Base-by-base conservation (phyloP, 2,888 invertebrate genomes). In the Plagodis pulveraria region DNA sequence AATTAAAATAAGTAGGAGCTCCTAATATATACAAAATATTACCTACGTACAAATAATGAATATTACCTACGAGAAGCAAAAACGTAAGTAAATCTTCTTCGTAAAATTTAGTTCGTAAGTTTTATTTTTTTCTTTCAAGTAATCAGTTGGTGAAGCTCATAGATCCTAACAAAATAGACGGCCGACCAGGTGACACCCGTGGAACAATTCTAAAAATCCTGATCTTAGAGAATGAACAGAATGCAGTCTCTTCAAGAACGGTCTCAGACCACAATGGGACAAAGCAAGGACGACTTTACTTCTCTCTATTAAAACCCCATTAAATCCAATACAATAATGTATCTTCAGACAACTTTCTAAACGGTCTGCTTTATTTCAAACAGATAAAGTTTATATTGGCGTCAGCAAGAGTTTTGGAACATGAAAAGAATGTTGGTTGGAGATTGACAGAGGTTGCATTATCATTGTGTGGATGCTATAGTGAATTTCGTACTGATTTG, bases 211-310 rank as follows among this genome's bases (percentile, higher is more conserved):
- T 47, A 7, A 51, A 52, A 48, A 46, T 75, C 77, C 76, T 77
- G 77, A 72, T 77, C 74, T 42, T 72, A 69, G 42, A 78, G 81
- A 80, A 77, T 71, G 66, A 70, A 67, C 76, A 70, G 71, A 82
- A 83, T 77, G 83, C 86, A 86, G 84, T 86, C 83, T 76, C 81
- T 84, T 75, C 86, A 82, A 83, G 76, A 77, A 76, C 77, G 76
- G 75, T 82, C 81, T 76, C 71, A 67, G 69, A 76, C 77, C 70
- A 89, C 89, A 90, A 91, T 88, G 70, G 87, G 74, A 90, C 90
- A 90, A 89, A 77, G 84, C 88, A 91, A 90, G 91, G 91, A 87
- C 89, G 87, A 82, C 80, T 87, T 87, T 86, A 80, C 83, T 84
- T 83, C 86, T 81, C 83, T 83, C 80, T 82, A 90, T 90, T 89